These are phyloP conservation scores for Patella vulgata DNA, from an alignment of 1,140 invertebrate genomes.

Conservation along the genomic window DNA sequence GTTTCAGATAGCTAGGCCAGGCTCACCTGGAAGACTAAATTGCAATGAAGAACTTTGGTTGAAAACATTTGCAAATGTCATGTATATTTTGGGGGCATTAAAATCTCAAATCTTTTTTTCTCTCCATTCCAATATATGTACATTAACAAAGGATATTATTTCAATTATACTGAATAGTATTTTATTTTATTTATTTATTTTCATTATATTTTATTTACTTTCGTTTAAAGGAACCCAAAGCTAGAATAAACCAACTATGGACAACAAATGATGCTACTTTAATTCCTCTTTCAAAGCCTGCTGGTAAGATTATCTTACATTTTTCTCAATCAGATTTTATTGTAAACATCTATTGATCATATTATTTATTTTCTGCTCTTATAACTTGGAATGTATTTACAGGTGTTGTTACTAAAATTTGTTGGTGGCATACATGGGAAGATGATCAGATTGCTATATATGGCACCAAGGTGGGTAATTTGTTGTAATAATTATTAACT, in stretches of 20 bases:
- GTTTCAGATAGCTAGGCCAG: too few species aligned
- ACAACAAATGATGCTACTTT: slow-evolving; percentile 66
- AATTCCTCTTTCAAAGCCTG: slow-evolving; percentile 47
- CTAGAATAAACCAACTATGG: slow-evolving; percentile 72
- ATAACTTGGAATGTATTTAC: slow-evolving; percentile 18
- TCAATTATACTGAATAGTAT: too few species aligned
- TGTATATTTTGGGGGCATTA: too few species aligned
- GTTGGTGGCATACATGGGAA: slow-evolving; percentile 79
- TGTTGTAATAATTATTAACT: too few species aligned
- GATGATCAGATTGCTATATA: slow-evolving; percentile 76
- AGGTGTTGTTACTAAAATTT: slow-evolving; percentile 68
- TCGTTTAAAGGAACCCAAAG: slow-evolving; percentile 70
- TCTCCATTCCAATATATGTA: too few species aligned
- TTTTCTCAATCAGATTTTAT: neutral
- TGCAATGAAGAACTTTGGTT: too few species aligned
- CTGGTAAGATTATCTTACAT: slow-evolving; percentile 27
- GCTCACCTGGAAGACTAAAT: too few species aligned
- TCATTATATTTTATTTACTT: too few species aligned
- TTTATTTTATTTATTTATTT: too few species aligned
- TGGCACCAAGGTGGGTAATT: slow-evolving; percentile 72
- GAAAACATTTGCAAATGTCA: too few species aligned
- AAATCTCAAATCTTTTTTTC: too few species aligned
- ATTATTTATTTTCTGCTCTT: neutral
- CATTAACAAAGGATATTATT: too few species aligned
- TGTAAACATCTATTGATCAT: slow-evolving; percentile 12